Base-by-base conservation (phyloP, 2,797 vertebrate genomes). In the Yasuhikotakia modesta region DNA sequence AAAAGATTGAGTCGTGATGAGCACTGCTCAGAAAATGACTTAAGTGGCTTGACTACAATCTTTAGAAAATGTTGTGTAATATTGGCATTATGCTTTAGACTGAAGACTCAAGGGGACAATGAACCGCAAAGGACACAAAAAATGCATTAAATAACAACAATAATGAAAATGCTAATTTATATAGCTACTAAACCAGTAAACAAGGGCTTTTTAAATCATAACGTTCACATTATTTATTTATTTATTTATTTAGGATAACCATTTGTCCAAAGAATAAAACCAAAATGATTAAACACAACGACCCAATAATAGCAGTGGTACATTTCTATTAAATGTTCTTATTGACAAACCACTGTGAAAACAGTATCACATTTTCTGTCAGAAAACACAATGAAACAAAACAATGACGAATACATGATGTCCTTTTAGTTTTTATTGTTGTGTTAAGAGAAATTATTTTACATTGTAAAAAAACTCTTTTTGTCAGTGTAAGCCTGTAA, bases 41-140 rank as follows among this genome's bases (percentile, higher is more conserved):
- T 81, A 79, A 60, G 35, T 70, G 69, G 46, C 65, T 52, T 77
- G 61, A 73, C 66, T 69, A 50, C 30, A 69, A 76, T n/a, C 14
- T 24, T 8, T 11, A 39, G 32, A 57, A 64, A 48, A 48, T 14
- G 24, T 14, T 76, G 50, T 57, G 13, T 32, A 68, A 35, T 67
- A 39, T 35, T 76, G 52, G 50, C 43, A 17, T 46, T 60, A 27
- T 60, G 57, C 24, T 60, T 5, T 53, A 35, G 55, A 43, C 22
- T 58, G 10, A 22, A 48, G 53, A 58, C 5, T 69, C 14, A 64
- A n/a, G n/a, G n/a, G n/a, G n/a, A n/a, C n/a, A n/a, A n/a, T n/a
- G n/a, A n/a, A n/a, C n/a, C n/a, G n/a, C n/a, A n/a, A n/a, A 35
- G n/a, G 24, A 64, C 21, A 30, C 35, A 60, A 63, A 32, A n/a